These are phyloP conservation scores for Cenopis cana DNA, from an alignment of 2,888 invertebrate species.

Conservation along the genomic window DNA sequence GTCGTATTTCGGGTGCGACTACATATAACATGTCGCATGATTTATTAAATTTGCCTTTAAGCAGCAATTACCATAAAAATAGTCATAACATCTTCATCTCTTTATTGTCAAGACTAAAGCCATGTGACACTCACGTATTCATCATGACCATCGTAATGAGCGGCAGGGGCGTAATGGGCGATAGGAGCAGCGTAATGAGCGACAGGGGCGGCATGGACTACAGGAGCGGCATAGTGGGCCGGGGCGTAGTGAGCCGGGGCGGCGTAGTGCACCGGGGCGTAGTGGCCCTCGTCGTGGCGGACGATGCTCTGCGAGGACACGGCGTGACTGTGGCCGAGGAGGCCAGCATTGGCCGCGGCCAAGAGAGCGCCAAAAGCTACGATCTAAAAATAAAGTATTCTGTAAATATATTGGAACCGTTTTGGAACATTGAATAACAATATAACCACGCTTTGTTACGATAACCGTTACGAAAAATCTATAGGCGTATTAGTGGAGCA, in stretches of 20 bases:
- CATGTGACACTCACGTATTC: constrained; percentile 51
- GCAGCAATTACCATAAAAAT: background rate
- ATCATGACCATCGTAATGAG: constrained; percentile 54
- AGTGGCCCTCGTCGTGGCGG: constrained; percentile 65
- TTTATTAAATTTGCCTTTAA: background rate
- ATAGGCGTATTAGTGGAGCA: no score
- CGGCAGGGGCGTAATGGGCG: constrained; percentile 51
- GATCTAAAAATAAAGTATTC: constrained; percentile 60
- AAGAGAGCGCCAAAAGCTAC: constrained; percentile 71
- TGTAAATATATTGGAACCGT: no score
- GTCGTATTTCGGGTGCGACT: constrained; percentile 76
- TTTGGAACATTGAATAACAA: no score
- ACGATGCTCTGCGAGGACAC: constrained; percentile 71
- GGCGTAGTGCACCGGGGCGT: constrained; percentile 54
- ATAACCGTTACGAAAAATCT: no score
- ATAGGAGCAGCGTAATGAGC: constrained; percentile 44
- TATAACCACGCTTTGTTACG: no score
- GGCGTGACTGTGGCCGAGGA: constrained; percentile 59
- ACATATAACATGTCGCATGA: constrained; percentile 39
- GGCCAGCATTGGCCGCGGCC: constrained; percentile 78
- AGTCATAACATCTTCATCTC: background rate
- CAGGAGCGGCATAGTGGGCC: constrained; percentile 50
- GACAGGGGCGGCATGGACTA: constrained; percentile 52
- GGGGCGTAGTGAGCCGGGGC: constrained; percentile 47
- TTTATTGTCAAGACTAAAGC: background rate